Percentiles rank a stretch among this genome's conserved stretches.
These are phyloP conservation scores for Bothrops jararaca DNA, from an alignment of 2,113 vertebrate species.

Conservation along the genomic window DNA sequence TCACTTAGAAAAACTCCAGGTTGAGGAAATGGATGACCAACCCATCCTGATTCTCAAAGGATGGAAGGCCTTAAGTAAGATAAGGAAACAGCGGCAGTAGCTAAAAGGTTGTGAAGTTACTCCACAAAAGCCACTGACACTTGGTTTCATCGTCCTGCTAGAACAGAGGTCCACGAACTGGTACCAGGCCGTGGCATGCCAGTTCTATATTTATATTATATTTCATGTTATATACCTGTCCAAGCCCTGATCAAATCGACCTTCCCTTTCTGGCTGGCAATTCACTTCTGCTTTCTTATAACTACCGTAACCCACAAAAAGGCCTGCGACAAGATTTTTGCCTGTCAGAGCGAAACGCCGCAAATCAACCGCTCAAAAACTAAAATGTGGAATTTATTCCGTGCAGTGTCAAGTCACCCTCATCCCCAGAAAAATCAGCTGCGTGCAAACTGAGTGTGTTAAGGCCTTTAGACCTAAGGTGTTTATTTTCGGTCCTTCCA, in stretches of 20 bases:
- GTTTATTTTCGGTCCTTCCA: neutral
- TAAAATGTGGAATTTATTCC: neutral
- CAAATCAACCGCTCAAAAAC: neutral
- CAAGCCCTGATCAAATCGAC: neutral
- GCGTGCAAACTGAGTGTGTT: neutral
- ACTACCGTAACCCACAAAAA: neutral
- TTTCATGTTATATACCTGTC: neutral
- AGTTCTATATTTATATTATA: no score
- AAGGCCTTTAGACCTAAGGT: neutral
- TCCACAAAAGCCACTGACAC: no score
- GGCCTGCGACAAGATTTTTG: neutral
- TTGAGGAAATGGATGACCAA: no score
- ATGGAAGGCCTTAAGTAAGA: neutral
- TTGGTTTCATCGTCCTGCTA: no score
- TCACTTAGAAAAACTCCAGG: no score
- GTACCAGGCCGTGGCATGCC: no score
- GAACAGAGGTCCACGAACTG: no score
- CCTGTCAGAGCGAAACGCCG: neutral
- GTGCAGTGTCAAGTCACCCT: accelerated
- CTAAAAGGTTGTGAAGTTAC: neutral
- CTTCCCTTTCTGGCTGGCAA: neutral
- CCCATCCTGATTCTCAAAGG: neutral
- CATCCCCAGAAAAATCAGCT: neutral
- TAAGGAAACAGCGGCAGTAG: no score
- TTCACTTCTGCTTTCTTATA: neutral